phyloP scores from a whole-genome alignment of 2,113 vertebrate species.

The Triplophysa tibetana region DNA sequence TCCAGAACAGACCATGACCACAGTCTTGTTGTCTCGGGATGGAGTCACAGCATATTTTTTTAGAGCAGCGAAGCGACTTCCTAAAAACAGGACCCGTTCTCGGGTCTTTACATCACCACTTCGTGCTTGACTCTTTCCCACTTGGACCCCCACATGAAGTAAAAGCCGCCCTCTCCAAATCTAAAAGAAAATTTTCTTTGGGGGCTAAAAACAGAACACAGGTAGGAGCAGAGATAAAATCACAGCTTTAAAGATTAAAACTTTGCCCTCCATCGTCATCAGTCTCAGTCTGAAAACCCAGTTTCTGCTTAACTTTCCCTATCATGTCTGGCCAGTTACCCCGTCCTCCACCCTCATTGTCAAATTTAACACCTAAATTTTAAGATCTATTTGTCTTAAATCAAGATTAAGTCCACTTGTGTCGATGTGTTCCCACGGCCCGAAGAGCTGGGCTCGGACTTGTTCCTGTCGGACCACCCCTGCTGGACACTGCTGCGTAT shows the following conservation, averaged over 20 bases:
- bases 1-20: neutral
- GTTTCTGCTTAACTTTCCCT: neutral
- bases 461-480: slow-evolving; percentile 18
- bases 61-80: neutral
- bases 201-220: slow-evolving; percentile 39
- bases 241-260: slow-evolving; percentile 43
- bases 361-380: neutral
- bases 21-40: no score
- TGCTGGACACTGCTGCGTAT: slow-evolving; percentile 5
- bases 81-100: slow-evolving; percentile 40
- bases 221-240: slow-evolving; percentile 37
- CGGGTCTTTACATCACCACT: neutral
- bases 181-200: neutral
- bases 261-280: slow-evolving; percentile 13
- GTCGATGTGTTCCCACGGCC: neutral
- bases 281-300: slow-evolving; percentile 26
- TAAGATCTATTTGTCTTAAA: neutral
- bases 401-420: neutral
- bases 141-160: slow-evolving; percentile 38
- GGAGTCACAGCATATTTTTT: neutral
- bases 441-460: slow-evolving; percentile 14
- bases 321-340: neutral
- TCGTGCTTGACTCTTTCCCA: slow-evolving; percentile 20
- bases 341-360: neutral
- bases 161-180: slow-evolving; percentile 16